Conservation (phyloP, 2,888 invertebrate species). For the Tenthredo amoena region DNA sequence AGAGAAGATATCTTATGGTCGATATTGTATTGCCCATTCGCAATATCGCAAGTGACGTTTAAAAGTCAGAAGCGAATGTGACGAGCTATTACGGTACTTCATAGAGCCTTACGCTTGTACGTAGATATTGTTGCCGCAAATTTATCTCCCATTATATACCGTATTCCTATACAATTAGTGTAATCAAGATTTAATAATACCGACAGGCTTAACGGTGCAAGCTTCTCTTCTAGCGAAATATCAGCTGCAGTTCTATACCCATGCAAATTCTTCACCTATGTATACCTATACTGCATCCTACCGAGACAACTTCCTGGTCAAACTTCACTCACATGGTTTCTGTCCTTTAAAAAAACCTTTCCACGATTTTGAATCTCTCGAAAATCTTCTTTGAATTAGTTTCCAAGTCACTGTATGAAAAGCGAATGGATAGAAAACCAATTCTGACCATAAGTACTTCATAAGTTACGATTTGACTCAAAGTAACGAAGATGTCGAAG, state of each 20-base stretch:
- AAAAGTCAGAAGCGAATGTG: background rate
- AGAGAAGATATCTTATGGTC: background rate
- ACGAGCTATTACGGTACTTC: background rate
- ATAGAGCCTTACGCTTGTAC: background rate
- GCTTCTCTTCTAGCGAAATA: background rate
- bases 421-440: too few species aligned
- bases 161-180: slow-evolving; percentile 31
- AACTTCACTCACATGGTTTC: background rate
- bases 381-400: background rate
- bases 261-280: slow-evolving; percentile 11
- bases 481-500: too few species aligned
- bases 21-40: background rate
- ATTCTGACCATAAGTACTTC: too few species aligned
- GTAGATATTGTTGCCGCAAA: background rate
- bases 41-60: slow-evolving; percentile 1
- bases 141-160: slow-evolving; percentile 40
- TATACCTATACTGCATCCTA: background rate
- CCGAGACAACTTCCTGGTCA: background rate
- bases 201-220: slow-evolving; percentile 14
- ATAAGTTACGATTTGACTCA: too few species aligned
- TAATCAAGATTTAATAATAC: slow-evolving; percentile 40
- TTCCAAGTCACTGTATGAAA: too few species aligned
- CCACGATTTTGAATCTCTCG: background rate
- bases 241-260: background rate
- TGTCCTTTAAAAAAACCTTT: background rate